A percentile compares a stretch with the other conserved stretches of the same genome.
Evolutionary conservation across 2,888 invertebrate genomes (phyloP).

Genomic region (Acanthosepion lycidas): DNA sequence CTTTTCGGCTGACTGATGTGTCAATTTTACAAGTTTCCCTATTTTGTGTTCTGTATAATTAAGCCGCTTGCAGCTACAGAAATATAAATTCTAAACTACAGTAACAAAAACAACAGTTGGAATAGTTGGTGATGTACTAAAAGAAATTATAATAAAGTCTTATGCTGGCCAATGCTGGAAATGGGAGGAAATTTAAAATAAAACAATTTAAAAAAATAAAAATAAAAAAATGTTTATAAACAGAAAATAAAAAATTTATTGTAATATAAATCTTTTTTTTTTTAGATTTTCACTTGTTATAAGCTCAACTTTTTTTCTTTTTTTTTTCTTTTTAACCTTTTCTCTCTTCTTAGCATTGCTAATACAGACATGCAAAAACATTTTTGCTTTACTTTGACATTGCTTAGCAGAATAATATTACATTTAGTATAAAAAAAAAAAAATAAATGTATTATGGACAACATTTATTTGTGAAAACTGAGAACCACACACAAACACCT

Average conservation of each 20-base stretch:
- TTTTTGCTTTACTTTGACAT: too few species aligned
- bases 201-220: not conserved
- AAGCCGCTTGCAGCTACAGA: not conserved
- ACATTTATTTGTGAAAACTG: too few species aligned
- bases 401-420: too few species aligned
- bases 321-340: not conserved
- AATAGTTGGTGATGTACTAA: not conserved
- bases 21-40: too few species aligned
- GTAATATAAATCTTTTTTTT: conserved; percentile 20
- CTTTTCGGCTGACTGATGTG: too few species aligned
- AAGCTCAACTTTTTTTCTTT: too few species aligned
- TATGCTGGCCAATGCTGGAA: not conserved
- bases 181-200: not conserved
- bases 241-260: not conserved
- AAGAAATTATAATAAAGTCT: not conserved
- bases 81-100: not conserved
- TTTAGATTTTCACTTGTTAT: too few species aligned
- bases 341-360: too few species aligned
- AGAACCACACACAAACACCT: too few species aligned
- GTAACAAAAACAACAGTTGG: not conserved
- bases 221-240: not conserved
- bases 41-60: not conserved
- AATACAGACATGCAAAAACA: too few species aligned
- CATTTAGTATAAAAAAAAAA: too few species aligned
- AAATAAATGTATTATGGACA: too few species aligned